Evolutionary conservation across 2,888 invertebrate genomes (phyloP).

Genomic region (Drosophila robusta): DNA sequence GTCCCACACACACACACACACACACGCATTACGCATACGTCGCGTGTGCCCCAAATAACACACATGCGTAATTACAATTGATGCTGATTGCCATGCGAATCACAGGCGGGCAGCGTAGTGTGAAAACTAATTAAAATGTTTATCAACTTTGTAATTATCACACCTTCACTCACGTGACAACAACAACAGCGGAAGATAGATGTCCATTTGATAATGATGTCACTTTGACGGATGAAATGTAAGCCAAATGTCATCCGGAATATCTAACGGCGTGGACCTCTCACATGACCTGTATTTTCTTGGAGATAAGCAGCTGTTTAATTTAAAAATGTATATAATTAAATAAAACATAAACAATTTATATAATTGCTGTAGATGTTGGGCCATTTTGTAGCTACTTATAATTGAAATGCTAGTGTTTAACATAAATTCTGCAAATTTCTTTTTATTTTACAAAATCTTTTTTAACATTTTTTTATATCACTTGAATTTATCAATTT

Average conservation of each 20-base stretch:
- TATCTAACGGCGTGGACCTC: background rate
- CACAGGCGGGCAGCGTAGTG: constrained; percentile 30
- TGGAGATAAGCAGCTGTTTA: too few species aligned
- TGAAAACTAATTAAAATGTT: constrained; percentile 78
- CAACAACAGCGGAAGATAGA: background rate
- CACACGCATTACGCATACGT: constrained; percentile 59
- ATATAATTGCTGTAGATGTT: too few species aligned
- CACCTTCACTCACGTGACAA: constrained; percentile 47
- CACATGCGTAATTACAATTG: constrained; percentile 66
- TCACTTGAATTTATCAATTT: too few species aligned
- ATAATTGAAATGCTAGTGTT: too few species aligned
- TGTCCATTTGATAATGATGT: constrained; percentile 4
- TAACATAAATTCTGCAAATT: too few species aligned
- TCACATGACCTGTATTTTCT: too few species aligned
- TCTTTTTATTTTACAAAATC: too few species aligned
- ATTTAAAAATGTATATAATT: too few species aligned
- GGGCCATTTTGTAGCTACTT: too few species aligned
- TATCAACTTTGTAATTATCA: constrained; percentile 73
- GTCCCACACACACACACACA: background rate
- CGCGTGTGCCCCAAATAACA: constrained; percentile 24
- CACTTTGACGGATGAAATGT: constrained; percentile 1
- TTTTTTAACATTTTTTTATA: too few species aligned
- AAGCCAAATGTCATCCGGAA: constrained; percentile 19
- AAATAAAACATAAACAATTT: too few species aligned
- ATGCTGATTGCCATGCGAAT: constrained; percentile 65